A percentile compares a stretch with the other conserved stretches of the same genome.
Evolutionary conservation across 2,888 invertebrate genomes (phyloP).

Genomic region (Griposia aprilina): DNA sequence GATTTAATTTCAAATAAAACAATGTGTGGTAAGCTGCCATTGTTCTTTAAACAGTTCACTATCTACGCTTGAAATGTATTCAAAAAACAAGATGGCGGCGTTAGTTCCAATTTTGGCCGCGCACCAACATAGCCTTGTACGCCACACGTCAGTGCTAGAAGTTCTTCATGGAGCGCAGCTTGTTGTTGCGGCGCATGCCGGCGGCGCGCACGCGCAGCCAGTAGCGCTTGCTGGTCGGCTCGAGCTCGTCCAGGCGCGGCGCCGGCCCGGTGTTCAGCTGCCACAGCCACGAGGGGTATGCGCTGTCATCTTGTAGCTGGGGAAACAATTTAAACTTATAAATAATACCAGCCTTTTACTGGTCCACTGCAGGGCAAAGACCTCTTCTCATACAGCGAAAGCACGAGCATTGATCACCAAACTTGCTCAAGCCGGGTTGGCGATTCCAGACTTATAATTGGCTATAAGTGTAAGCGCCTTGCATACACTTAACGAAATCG

Average conservation of each 20-base stretch:
- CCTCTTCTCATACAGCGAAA: no score
- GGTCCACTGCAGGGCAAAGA: no score
- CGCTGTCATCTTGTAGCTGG: conserved; percentile 82
- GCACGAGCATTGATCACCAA: no score
- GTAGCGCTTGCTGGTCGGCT: conserved; percentile 94
- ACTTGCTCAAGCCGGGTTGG: no score
- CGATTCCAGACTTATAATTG: no score
- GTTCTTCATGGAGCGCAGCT: conserved; percentile 87
- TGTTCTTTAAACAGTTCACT: neutral
- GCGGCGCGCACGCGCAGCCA: conserved; percentile 94
- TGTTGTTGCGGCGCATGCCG: conserved; percentile 92
- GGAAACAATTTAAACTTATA: no score
- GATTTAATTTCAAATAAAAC: no score
- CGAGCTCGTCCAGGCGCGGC: conserved; percentile 93
- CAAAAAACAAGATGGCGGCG: neutral
- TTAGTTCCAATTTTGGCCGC: neutral
- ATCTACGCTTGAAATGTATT: neutral
- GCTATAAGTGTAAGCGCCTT: no score
- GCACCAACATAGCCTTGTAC: neutral
- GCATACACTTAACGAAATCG: no score
- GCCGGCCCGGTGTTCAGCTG: conserved; percentile 92
- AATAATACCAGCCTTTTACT: no score
- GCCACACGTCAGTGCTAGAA: neutral
- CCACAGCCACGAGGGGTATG: conserved; percentile 99
- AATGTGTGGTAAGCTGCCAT: no score